Percentiles rank a stretch among this genome's conserved stretches.
phyloP scores from a whole-genome alignment of 2,113 vertebrate genomes.

The Gymnocephalus cernua region DNA sequence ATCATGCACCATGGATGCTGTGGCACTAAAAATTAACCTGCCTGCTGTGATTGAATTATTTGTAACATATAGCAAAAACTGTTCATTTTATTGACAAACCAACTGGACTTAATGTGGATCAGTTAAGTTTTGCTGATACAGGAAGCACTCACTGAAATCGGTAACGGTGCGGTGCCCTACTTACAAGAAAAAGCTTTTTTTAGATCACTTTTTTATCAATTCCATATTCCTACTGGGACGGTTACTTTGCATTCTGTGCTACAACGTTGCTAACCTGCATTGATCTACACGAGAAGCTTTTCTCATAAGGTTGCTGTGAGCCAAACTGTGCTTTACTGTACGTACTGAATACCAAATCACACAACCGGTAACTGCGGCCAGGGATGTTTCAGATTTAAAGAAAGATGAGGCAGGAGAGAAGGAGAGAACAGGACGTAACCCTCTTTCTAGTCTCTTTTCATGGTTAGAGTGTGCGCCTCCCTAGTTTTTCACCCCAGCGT shows the following conservation, averaged over 20 bases:
- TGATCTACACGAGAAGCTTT: slow-evolving; percentile 52
- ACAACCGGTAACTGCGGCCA: slow-evolving; percentile 29
- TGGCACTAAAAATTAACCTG: neutral
- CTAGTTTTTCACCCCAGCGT: slow-evolving; percentile 62
- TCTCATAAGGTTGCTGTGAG: slow-evolving; percentile 48
- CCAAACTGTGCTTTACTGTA: slow-evolving; percentile 61
- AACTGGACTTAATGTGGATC: neutral
- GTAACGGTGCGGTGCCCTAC: neutral
- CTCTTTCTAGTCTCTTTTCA: slow-evolving; percentile 59
- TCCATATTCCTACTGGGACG: neutral
- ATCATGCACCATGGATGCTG: neutral
- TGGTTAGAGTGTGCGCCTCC: slow-evolving; percentile 53
- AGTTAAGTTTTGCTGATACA: neutral
- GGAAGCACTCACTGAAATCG: neutral
- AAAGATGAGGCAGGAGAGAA: slow-evolving; percentile 47
- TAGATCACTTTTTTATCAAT: neutral
- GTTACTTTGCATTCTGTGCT: slow-evolving; percentile 38
- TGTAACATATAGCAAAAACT: neutral
- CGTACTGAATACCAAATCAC: slow-evolving; percentile 49
- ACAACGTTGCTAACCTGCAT: slow-evolving; percentile 42
- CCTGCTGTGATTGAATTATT: neutral
- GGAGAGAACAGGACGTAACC: slow-evolving; percentile 44
- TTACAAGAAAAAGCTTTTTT: neutral
- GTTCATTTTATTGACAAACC: neutral
- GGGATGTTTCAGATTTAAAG: slow-evolving; percentile 70